Conservation (phyloP, 2,888 invertebrate genomes). For the Erannis defoliaria region DNA sequence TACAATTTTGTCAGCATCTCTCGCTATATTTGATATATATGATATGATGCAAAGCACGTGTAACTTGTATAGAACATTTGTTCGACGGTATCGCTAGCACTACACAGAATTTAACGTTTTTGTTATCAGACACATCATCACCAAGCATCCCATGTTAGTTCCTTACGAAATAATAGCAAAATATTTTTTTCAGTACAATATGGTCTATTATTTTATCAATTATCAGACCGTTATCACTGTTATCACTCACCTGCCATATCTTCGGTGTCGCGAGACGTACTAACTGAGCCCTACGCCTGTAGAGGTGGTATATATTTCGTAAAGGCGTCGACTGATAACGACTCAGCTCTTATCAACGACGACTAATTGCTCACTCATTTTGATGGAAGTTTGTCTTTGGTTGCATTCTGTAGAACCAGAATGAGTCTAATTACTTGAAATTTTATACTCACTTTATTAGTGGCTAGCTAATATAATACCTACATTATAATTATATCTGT, state of each 20-base stretch:
- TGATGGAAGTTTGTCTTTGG: constrained; percentile 49
- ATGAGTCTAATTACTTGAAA: constrained; percentile 1
- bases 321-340: constrained; percentile 46
- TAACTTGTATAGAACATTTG: neutral
- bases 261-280: constrained; percentile 46
- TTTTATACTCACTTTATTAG: no score
- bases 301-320: constrained; percentile 52
- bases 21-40: neutral
- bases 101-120: neutral
- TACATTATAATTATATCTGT: no score
- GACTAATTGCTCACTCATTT: constrained; percentile 25
- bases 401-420: neutral
- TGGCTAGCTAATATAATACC: no score
- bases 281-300: constrained; percentile 40
- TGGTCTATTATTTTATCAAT: neutral
- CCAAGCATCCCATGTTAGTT: neutral
- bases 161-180: neutral
- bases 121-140: neutral
- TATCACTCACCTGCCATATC: constrained; percentile 63
- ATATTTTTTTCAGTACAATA: neutral
- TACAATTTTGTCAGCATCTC: neutral
- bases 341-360: constrained; percentile 30
- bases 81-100: neutral
- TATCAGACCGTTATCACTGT: constrained; percentile 16
- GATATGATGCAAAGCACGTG: neutral